A percentile compares a stretch with the other conserved stretches of the same genome.
phyloP scores from a whole-genome alignment of 1,140 invertebrate species.

The Habropoda laboriosa region DNA sequence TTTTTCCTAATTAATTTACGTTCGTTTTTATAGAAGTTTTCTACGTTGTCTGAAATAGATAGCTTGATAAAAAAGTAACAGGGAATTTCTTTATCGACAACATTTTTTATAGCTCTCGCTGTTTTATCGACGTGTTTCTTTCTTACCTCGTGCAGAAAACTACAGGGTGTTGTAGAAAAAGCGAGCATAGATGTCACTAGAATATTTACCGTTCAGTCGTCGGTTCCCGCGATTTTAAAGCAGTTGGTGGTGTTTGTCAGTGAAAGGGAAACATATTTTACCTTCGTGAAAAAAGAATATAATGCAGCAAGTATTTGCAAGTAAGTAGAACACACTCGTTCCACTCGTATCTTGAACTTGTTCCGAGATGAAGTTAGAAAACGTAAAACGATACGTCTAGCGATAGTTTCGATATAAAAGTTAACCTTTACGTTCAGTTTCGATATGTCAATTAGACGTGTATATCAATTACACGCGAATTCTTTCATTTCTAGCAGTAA shows the following conservation, averaged over 20 bases:
- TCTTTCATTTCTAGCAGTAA: neutral
- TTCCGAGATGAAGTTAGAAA: neutral
- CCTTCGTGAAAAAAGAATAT: neutral
- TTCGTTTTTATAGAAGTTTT: neutral
- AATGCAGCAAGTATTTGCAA: constrained; percentile 8
- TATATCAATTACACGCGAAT: neutral
- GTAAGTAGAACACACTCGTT: constrained; percentile 10
- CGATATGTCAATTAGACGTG: neutral
- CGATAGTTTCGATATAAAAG: neutral
- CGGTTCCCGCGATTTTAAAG: neutral
- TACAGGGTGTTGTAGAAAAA: neutral
- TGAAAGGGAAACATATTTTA: constrained; percentile 23
- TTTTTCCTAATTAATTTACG: neutral
- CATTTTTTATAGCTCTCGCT: neutral
- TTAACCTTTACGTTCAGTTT: neutral
- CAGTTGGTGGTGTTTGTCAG: neutral
- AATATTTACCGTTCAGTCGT: neutral
- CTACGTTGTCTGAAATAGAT: neutral
- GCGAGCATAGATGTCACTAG: constrained; percentile 28
- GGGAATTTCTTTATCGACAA: constrained; percentile 45
- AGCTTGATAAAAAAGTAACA: neutral
- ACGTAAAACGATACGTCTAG: neutral
- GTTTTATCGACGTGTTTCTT: constrained; percentile 21
- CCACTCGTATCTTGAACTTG: neutral
- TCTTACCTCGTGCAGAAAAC: neutral